A percentile compares a stretch with the other conserved stretches of the same genome.
Conservation (phyloP, 2,888 invertebrate species). For the Cerceris rybyensis region DNA sequence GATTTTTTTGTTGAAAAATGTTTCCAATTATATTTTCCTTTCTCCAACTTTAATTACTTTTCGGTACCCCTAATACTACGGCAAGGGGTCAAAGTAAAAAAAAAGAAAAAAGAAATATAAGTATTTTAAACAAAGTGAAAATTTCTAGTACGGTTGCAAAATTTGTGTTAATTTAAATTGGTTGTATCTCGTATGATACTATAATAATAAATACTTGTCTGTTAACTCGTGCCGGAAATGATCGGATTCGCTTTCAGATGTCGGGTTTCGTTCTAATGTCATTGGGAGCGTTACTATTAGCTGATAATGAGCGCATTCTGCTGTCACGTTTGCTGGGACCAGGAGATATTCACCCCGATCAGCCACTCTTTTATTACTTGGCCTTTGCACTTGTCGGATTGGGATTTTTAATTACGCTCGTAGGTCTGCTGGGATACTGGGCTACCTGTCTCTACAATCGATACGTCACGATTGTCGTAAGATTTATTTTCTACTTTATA, state of each 20-base stretch:
- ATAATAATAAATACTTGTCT: too few relatives aligned
- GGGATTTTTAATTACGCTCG: constrained; percentile 87
- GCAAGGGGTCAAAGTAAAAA: too few relatives aligned
- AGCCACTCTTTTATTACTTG: constrained; percentile 90
- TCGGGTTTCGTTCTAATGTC: constrained; percentile 89
- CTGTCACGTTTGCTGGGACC: constrained; percentile 88
- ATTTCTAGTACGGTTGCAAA: too few relatives aligned
- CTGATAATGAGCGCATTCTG: constrained; percentile 88
- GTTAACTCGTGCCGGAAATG: too few relatives aligned
- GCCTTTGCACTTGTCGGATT: constrained; percentile 87
- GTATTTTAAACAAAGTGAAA: too few relatives aligned
- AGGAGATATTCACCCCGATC: constrained; percentile 84
- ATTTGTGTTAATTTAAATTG: too few relatives aligned
- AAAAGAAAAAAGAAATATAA: too few relatives aligned
- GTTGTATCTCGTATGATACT: too few relatives aligned
- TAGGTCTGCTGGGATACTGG: constrained; percentile 91
- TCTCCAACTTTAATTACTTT: too few relatives aligned
- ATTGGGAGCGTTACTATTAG: constrained; percentile 88
- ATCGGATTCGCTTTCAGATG: constrained; percentile 83
- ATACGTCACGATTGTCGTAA: constrained; percentile 87
- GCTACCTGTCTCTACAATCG: constrained; percentile 90
- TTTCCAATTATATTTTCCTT: too few relatives aligned
- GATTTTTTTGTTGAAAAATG: too few relatives aligned
- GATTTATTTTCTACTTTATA: constrained; percentile 59
- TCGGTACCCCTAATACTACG: too few relatives aligned